These are phyloP conservation scores for Parambassis ranga DNA, from an alignment of 2,797 vertebrate genomes.

Conservation along the genomic window DNA sequence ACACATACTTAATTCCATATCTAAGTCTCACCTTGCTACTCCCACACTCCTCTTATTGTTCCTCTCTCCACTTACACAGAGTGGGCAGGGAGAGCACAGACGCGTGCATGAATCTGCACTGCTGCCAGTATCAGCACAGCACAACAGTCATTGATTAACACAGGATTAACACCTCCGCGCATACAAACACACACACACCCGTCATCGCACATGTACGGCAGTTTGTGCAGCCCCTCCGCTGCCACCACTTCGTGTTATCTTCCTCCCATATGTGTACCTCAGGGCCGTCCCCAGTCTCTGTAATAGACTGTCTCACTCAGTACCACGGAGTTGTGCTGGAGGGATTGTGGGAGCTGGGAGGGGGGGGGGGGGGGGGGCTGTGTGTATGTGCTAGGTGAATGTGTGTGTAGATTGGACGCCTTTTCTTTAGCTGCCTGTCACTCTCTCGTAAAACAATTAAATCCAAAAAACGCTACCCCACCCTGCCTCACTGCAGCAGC, in stretches of 20 bases:
- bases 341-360: conserved; percentile 50
- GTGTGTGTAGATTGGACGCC: neutral
- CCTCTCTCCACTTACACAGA: conserved; percentile 50
- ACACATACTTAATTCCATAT: conserved; percentile 70
- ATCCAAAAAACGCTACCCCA: conserved; percentile 64
- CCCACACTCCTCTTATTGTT: conserved; percentile 63
- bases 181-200: conserved; percentile 20
- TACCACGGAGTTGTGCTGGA: conserved; percentile 75
- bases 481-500: conserved; percentile 36
- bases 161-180: conserved; percentile 61
- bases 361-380: neutral
- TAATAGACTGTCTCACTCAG: conserved; percentile 83
- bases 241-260: conserved; percentile 64
- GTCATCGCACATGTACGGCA: conserved; percentile 58
- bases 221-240: conserved; percentile 50
- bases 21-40: conserved; percentile 71
- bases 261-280: conserved; percentile 68
- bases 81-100: conserved; percentile 43
- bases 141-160: conserved; percentile 67
- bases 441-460: conserved; percentile 79
- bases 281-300: conserved; percentile 64
- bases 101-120: conserved; percentile 16
- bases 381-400: neutral
- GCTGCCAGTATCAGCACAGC: conserved; percentile 34
- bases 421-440: conserved; percentile 51